Percentiles rank a stretch among this genome's conserved stretches.
These are phyloP conservation scores for Leuciscus idus DNA, from an alignment of 2,113 vertebrate genomes.

Conservation along the genomic window DNA sequence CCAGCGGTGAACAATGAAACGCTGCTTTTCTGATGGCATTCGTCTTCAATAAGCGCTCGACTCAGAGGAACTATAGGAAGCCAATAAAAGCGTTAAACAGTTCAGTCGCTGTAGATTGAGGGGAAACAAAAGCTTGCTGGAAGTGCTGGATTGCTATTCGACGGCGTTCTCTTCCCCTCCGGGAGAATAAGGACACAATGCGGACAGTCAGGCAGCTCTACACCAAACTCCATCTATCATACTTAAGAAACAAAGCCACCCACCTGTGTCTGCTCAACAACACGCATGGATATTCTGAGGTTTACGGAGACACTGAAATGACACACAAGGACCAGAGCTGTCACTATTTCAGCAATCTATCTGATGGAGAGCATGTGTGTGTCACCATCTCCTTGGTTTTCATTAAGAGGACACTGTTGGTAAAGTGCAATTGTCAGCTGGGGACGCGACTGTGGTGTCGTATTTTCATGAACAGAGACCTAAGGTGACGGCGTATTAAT, in stretches of 20 bases:
- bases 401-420: slow-evolving; percentile 60
- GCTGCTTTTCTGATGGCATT: background rate
- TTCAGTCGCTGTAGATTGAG: slow-evolving; percentile 58
- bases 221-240: slow-evolving; percentile 76
- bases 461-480: slow-evolving; percentile 21
- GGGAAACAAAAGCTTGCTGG: slow-evolving; percentile 69
- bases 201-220: slow-evolving; percentile 61
- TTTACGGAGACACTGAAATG: slow-evolving; percentile 54
- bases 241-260: slow-evolving; percentile 71
- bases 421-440: slow-evolving; percentile 68
- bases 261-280: slow-evolving; percentile 63
- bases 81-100: slow-evolving; percentile 52
- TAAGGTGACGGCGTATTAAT: slow-evolving; percentile 59
- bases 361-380: slow-evolving; percentile 42
- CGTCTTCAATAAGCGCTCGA: slow-evolving; percentile 9
- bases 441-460: slow-evolving; percentile 52
- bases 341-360: slow-evolving; percentile 31
- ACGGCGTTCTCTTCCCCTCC: slow-evolving; percentile 53
- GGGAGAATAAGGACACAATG: slow-evolving; percentile 62
- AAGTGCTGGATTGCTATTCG: slow-evolving; percentile 60
- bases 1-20: background rate
- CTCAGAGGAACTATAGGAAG: slow-evolving; percentile 35
- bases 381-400: slow-evolving; percentile 56
- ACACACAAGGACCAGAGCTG: slow-evolving; percentile 52
- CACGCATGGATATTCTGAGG: slow-evolving; percentile 55